phyloP scores from a whole-genome alignment of 2,888 invertebrate genomes.

The Clistopyga incitator region DNA sequence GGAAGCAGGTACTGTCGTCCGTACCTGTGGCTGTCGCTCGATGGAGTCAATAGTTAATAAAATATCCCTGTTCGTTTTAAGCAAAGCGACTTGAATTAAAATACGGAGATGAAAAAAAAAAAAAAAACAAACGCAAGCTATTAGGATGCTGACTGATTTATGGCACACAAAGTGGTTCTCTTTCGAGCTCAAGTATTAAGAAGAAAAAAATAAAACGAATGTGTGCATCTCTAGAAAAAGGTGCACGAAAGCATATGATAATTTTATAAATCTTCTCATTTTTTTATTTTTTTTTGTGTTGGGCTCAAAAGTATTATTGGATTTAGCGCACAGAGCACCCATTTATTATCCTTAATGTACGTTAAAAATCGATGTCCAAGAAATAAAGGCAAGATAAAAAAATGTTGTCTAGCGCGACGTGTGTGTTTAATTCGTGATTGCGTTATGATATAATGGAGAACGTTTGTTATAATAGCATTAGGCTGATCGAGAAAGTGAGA shows the following conservation, averaged over 20 bases:
- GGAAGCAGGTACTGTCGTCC: constrained; percentile 55
- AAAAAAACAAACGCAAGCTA: too few species aligned
- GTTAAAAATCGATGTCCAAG: constrained; percentile 63
- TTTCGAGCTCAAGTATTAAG: constrained; percentile 39
- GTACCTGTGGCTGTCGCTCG: constrained; percentile 50
- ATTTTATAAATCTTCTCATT: constrained; percentile 3
- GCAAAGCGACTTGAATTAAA: constrained; percentile 22
- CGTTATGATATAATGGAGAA: constrained; percentile 16
- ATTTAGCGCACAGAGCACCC: constrained; percentile 69
- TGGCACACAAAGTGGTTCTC: constrained; percentile 63
- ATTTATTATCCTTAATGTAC: constrained; percentile 47
- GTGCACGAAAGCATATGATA: constrained; percentile 22
- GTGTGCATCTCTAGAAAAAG: constrained; percentile 21
- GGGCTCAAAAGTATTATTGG: constrained; percentile 61
- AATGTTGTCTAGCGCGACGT: constrained; percentile 35
- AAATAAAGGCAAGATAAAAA: constrained; percentile 64
- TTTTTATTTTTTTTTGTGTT: constrained; percentile 9
- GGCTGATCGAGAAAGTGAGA: constrained; percentile 49
- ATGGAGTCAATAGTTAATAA: constrained; percentile 5
- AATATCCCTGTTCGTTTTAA: constrained; percentile 26
- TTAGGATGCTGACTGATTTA: constrained; percentile 51
- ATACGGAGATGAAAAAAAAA: constrained; percentile 30
- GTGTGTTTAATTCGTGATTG: constrained; percentile 31
- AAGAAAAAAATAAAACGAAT: constrained; percentile 14
- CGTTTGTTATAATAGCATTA: constrained; percentile 42